Base-by-base conservation (phyloP, 2,888 invertebrate species). In the Ectemnius lituratus region DNA sequence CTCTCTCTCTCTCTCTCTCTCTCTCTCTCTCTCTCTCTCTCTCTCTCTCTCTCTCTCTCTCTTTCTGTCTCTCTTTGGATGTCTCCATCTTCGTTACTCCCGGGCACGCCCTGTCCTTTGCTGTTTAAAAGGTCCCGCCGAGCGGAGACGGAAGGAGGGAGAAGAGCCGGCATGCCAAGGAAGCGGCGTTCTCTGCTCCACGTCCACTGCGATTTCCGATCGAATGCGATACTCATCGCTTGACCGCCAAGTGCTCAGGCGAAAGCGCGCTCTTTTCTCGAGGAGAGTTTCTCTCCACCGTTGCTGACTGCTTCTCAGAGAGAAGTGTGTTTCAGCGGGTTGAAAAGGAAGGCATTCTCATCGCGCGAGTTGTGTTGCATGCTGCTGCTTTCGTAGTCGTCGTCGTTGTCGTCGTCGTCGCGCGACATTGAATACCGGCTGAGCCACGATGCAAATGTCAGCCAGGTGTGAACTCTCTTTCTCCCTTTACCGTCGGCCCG, bases 331-430 rank as follows among this genome's bases (percentile, higher is more conserved):
- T 37, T 8, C 2, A 37, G 37, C 37, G 37, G 37, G 37, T 37
- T 37, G 37, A 37, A 37, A 52, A 52, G 16, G 52, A 11, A 52
- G 37, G 52, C 52, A 16, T 16, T 52, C 16, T 14, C 52, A 14
- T 14, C 16, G 52, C 52, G n/a, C n/a, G n/a, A 14, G 52, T 23
- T 23, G 23, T 23, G 23, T 23, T 23, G 23, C 23, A 23, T 23
- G 23, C 23, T 67, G 67, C 61, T 49, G 49, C 67, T 46, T n/a
- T n/a, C n/a, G n/a, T n/a, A n/a, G n/a, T n/a, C n/a, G n/a, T n/a
- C n/a, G n/a, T 62, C 57, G 67, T 18, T 14, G 52, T 23, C 37
- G 23, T 60, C 61, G 45, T 14, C 27, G 62, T 46, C 67, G 52
- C 52, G 20, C 27, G 57, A 20, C 57, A 23, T 57, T 23, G 57